These are phyloP conservation scores for Drosophila jambulina DNA, from an alignment of 1,140 invertebrate genomes.

Conservation along the genomic window DNA sequence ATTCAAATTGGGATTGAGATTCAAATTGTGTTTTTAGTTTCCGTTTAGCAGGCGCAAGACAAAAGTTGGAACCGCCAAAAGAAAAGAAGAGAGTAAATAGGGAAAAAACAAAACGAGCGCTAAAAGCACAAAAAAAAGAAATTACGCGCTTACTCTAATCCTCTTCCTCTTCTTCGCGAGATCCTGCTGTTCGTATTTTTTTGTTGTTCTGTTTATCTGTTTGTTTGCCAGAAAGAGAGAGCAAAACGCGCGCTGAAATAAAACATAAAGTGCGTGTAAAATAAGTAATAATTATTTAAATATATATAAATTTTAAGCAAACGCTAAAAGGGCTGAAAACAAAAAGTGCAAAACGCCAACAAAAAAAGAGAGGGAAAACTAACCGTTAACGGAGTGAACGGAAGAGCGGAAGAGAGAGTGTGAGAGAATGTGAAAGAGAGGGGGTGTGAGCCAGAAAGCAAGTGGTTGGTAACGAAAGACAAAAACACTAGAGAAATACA, in stretches of 20 bases:
- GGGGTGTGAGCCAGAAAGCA: conserved; percentile 34
- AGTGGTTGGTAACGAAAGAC: conserved; percentile 65
- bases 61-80: conserved; percentile 10
- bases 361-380: conserved; percentile 41
- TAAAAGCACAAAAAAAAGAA: background rate
- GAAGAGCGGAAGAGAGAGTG: conserved; percentile 15
- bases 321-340: conserved; percentile 3
- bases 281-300: conserved; percentile 16
- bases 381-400: conserved; percentile 40
- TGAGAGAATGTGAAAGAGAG: conserved; percentile 19
- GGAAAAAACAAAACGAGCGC: conserved; percentile 2
- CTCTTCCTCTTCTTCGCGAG: conserved; percentile 11
- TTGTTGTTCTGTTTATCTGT: conserved; percentile 22
- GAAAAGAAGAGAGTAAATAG: background rate
- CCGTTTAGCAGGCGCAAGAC: conserved; percentile 4
- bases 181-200: conserved; percentile 17
- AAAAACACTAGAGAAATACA: conserved; percentile 32
- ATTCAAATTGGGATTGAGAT: conserved; percentile 8
- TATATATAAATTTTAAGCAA: conserved; percentile 8
- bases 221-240: conserved; percentile 37
- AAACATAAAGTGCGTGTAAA: conserved; percentile 58
- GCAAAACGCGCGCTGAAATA: conserved; percentile 68
- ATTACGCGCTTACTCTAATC: conserved; percentile 17
- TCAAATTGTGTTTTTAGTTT: conserved; percentile 12
- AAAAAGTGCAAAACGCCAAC: conserved; percentile 36